Evolutionary conservation across 2,888 invertebrate genomes (phyloP).

Genomic region (Eilema griseolum): DNA sequence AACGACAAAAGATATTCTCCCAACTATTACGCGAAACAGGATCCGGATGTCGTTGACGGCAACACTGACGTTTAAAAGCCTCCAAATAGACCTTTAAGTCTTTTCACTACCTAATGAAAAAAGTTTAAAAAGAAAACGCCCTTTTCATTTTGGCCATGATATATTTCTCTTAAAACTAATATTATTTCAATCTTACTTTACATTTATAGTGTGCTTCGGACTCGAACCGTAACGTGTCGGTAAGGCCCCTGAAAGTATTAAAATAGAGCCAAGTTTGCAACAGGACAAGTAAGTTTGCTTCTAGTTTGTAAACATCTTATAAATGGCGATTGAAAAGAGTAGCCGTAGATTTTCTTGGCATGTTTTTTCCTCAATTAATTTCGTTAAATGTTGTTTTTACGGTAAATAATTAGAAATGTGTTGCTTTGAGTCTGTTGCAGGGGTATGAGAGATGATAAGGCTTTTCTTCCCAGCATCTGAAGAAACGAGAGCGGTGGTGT

Average conservation of each 20-base stretch:
- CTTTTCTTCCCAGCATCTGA: too few species aligned
- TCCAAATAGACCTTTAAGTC: slow-evolving; percentile 38
- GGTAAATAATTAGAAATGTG: background rate
- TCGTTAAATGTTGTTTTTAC: background rate
- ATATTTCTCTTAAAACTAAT: slow-evolving; percentile 33
- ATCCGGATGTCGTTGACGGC: slow-evolving; percentile 58
- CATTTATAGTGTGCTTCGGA: too few species aligned
- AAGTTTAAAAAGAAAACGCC: slow-evolving; percentile 44
- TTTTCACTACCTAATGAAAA: slow-evolving; percentile 44
- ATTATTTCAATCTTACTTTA: too few species aligned
- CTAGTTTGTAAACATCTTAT: background rate
- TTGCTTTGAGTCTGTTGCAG: too few species aligned
- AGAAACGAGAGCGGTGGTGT: too few species aligned
- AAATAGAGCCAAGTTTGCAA: slow-evolving; percentile 9
- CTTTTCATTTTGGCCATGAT: slow-evolving; percentile 41
- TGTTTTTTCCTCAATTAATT: background rate
- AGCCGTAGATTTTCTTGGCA: background rate
- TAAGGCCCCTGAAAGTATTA: too few species aligned
- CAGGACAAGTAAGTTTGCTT: background rate
- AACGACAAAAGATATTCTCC: slow-evolving; percentile 55
- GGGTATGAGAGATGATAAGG: too few species aligned
- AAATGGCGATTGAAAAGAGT: slow-evolving; percentile 1
- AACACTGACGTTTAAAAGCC: slow-evolving; percentile 41
- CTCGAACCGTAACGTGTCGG: too few species aligned
- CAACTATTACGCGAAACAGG: slow-evolving; percentile 65